Percentiles rank a stretch among this genome's conserved stretches.
Evolutionary conservation across 35 echinoderm and acorn worm genomes (phyloP).

Genomic region (Diadema setosum): DNA sequence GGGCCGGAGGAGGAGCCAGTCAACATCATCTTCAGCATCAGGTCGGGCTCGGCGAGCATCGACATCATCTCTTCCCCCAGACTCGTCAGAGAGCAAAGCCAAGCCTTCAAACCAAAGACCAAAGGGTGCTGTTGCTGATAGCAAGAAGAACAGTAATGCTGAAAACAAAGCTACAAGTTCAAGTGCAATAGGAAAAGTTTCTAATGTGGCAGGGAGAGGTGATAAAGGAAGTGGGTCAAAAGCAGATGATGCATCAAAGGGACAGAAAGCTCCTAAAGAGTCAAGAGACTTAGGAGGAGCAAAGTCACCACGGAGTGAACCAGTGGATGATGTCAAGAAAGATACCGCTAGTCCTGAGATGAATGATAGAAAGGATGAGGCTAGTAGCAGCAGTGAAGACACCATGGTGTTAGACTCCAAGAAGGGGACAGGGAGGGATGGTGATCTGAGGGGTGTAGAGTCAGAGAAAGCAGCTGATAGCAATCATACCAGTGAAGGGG

Average conservation of each 20-base stretch:
- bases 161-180: background rate
- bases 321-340: background rate
- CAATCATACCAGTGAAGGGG: background rate
- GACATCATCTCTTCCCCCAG: background rate
- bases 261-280: no score
- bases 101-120: background rate
- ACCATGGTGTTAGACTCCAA: background rate
- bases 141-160: background rate
- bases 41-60: background rate
- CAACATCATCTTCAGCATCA: background rate
- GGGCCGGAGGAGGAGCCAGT: conserved; percentile 15
- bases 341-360: background rate
- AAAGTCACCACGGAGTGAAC: background rate
- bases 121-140: background rate
- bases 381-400: background rate
- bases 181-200: background rate
- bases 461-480: background rate
- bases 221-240: no score
- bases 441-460: background rate
- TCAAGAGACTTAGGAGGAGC: no score
- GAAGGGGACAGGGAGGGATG: background rate
- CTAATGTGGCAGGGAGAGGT: no score
- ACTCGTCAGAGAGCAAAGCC: background rate
- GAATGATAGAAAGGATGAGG: background rate
- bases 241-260: no score